Percentiles rank a stretch among this genome's conserved stretches.
Conservation (phyloP, 1,140 invertebrate genomes). For the Drosophila persimilis region DNA sequence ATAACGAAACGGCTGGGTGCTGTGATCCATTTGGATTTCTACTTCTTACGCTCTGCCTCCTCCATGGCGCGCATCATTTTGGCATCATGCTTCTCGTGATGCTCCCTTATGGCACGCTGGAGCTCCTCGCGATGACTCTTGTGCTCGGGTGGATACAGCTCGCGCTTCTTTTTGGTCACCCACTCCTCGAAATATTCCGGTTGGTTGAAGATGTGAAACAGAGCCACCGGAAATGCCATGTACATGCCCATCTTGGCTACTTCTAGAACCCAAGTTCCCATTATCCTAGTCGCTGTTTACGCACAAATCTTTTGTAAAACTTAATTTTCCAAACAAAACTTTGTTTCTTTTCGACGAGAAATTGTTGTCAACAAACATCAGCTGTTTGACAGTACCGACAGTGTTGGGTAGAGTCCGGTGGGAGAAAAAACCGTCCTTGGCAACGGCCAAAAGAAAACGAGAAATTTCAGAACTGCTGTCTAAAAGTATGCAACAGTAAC, state of each 20-base stretch:
- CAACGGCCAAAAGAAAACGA: too few relatives aligned
- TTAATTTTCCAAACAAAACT: constrained; percentile 17
- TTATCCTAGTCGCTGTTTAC: constrained; percentile 10
- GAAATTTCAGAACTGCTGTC: too few relatives aligned
- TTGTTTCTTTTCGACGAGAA: constrained; percentile 6
- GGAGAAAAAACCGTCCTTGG: background rate
- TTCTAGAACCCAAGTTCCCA: constrained; percentile 93
- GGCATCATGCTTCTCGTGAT: constrained; percentile 84
- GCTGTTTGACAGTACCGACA: constrained; percentile 26
- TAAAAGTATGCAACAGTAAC: too few relatives aligned
- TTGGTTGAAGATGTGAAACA: constrained; percentile 94
- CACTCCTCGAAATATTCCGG: constrained; percentile 91
- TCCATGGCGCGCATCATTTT: constrained; percentile 83
- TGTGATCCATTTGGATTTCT: constrained; percentile 6
- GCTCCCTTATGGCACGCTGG: constrained; percentile 85
- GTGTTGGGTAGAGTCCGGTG: constrained; percentile 20
- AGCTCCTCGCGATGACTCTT: constrained; percentile 85
- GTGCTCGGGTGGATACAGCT: constrained; percentile 88
- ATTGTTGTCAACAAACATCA: constrained; percentile 61
- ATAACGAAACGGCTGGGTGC: constrained; percentile 44
- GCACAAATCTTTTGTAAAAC: background rate
- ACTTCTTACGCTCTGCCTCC: constrained; percentile 74
- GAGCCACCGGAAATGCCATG: constrained; percentile 91
- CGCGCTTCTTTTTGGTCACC: constrained; percentile 88
- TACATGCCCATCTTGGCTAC: constrained; percentile 92